These are phyloP conservation scores for Zaprionus gabonicus DNA, from an alignment of 1,140 invertebrate species.

Conservation along the genomic window DNA sequence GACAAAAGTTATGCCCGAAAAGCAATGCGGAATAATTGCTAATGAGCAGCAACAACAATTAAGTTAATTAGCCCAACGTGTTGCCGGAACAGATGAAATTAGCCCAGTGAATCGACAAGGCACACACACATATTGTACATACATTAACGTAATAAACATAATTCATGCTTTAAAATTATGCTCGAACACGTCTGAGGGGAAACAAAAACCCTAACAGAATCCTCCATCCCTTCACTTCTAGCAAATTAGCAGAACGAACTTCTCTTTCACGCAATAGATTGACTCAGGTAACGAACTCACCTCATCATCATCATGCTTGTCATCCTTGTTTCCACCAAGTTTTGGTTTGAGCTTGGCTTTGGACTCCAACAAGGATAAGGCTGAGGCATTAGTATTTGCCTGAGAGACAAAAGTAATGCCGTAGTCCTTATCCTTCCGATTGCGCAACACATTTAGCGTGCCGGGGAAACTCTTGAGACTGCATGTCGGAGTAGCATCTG, in stretches of 20 bases:
- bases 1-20: conserved; percentile 4
- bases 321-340: conserved; percentile 1
- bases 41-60: conserved; percentile 52
- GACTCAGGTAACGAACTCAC: conserved; percentile 1
- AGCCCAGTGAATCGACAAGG: conserved; percentile 9
- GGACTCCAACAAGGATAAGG: background rate
- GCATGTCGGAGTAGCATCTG: conserved; percentile 1
- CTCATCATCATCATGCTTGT: conserved; percentile 1
- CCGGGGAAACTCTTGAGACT: background rate
- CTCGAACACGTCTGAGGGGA: conserved; percentile 31
- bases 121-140: background rate
- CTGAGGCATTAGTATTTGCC: background rate
- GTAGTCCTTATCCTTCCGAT: conserved; percentile 43
- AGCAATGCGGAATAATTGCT: conserved; percentile 45
- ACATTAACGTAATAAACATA: conserved; percentile 29
- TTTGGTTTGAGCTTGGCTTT: background rate
- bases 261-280: background rate
- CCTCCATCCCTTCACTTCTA: background rate
- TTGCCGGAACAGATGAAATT: conserved; percentile 3
- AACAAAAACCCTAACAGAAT: background rate
- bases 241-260: conserved; percentile 11
- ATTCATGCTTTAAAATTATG: conserved; percentile 52
- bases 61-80: conserved; percentile 52
- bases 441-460: conserved; percentile 43
- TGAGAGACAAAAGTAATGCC: background rate